A percentile compares a stretch with the other conserved stretches of the same genome.
Conservation (phyloP, 2,888 invertebrate genomes). For the Stenodema calcarata region DNA sequence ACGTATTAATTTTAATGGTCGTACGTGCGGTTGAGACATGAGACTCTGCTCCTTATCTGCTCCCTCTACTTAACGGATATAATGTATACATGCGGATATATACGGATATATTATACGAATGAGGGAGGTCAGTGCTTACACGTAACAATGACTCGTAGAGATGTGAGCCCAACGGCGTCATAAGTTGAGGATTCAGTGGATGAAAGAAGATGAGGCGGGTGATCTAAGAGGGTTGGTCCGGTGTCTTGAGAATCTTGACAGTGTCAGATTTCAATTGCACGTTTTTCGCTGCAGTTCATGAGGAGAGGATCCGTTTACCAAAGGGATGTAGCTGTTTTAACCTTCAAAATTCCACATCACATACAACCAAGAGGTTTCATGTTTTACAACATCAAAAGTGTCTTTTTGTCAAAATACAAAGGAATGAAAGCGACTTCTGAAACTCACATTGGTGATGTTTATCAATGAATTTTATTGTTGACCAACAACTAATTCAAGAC, state of each 20-base stretch:
- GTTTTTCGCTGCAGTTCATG: neutral
- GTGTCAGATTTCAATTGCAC: neutral
- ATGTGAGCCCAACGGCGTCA: neutral
- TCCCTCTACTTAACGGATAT: neutral
- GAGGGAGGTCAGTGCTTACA: neutral
- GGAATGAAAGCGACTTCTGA: too few relatives aligned
- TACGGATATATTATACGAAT: too few relatives aligned
- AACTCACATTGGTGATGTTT: too few relatives aligned
- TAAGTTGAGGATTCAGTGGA: neutral
- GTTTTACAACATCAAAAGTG: too few relatives aligned
- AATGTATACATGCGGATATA: neutral
- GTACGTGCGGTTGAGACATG: neutral
- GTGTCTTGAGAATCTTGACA: neutral
- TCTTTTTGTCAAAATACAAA: too few relatives aligned
- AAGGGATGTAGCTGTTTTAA: too few relatives aligned
- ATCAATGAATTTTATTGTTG: too few relatives aligned
- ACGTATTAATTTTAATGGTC: neutral
- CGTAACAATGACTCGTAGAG: neutral
- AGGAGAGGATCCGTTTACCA: too few relatives aligned
- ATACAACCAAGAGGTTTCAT: too few relatives aligned
- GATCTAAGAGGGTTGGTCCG: neutral
- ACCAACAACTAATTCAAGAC: too few relatives aligned
- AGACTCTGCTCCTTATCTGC: neutral
- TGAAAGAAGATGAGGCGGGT: neutral
- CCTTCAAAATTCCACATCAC: too few relatives aligned